Base-by-base conservation (phyloP, 1,140 invertebrate species). In the Zeugodacus cucurbitae region DNA sequence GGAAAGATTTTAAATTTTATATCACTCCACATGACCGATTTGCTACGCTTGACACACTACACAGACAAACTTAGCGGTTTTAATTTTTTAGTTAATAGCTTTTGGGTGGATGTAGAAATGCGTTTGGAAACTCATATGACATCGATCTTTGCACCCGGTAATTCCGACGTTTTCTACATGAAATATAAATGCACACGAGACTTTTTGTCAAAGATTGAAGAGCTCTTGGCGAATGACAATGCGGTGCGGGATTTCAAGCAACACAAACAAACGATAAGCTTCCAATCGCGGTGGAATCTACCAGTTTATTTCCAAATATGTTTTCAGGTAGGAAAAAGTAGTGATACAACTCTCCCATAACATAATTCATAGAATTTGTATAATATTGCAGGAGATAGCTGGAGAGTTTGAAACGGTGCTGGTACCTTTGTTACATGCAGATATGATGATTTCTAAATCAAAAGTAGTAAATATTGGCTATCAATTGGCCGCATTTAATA, bases 301-400 rank as follows among this genome's bases (percentile, higher is more conserved):
- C 97, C 98, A 48, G 97, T 99, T 26, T 99, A 99, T 93, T 99
- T 98, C 94, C 98, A 99, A 94, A 98, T 99, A 91, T 94, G 96
- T 89, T 97, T 98, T 94, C 97, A 98, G 89, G 92, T 92, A 78
- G 37, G 74, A 74, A 74, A 37, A 74, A n/a, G 20, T 22, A 74
- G 37, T 32, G 20, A 3, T 20, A 7, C 7, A 48, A 29, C 22
- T 20, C 29, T n/a, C 5, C 26, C 29, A 78, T 26, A 57, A 59
- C 5, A n/a, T 22, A 34, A 34, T 62, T 26, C 11, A 64, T 70
- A 48, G n/a, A 67, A 32, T 26, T n/a, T 29, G 54, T 48, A 70
- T 48, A 48, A 41, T 11, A 64, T 88, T 59, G 37, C 48, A 91
- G 95, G 97, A 98, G 94, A 97, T 98, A 92, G 97, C 96, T 78